These are phyloP conservation scores for Halisarca cf. caerulea DNA, from an alignment of 37 sponge, comb jelly and placozoan genomes.

Conservation along the genomic window DNA sequence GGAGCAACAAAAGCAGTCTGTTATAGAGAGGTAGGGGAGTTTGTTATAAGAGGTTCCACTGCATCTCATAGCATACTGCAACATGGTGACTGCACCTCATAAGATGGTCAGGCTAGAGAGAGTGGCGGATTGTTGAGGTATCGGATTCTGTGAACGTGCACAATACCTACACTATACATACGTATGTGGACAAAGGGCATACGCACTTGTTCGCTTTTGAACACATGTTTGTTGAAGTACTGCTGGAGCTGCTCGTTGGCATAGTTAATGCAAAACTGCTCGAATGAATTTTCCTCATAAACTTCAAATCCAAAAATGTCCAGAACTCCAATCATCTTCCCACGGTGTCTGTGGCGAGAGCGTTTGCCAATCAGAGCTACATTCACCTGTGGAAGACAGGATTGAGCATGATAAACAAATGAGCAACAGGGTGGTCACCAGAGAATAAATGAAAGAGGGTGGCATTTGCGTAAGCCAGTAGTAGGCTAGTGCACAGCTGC, in stretches of 20 bases:
- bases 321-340: constrained; percentile 88
- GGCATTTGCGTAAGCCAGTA: no score
- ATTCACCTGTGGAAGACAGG: constrained; percentile 28
- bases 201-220: constrained; percentile 86
- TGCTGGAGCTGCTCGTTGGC: constrained; percentile 99
- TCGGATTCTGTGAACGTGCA: no score
- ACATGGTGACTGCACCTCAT: no score
- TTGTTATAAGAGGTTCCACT: no score
- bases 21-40: no score
- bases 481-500: no score
- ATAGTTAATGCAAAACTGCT: constrained; percentile 99
- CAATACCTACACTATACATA: neutral
- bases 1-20: no score
- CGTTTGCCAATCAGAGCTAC: constrained; percentile 2
- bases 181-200: neutral
- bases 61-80: no score
- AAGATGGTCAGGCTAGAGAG: no score
- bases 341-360: constrained; percentile 18
- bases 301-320: constrained; percentile 99
- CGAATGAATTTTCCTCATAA: constrained; percentile 90
- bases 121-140: no score
- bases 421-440: neutral
- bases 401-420: neutral
- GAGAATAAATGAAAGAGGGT: no score
- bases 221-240: constrained; percentile 97